Conservation (phyloP, 1,140 invertebrate genomes). For the Solen grandis region DNA sequence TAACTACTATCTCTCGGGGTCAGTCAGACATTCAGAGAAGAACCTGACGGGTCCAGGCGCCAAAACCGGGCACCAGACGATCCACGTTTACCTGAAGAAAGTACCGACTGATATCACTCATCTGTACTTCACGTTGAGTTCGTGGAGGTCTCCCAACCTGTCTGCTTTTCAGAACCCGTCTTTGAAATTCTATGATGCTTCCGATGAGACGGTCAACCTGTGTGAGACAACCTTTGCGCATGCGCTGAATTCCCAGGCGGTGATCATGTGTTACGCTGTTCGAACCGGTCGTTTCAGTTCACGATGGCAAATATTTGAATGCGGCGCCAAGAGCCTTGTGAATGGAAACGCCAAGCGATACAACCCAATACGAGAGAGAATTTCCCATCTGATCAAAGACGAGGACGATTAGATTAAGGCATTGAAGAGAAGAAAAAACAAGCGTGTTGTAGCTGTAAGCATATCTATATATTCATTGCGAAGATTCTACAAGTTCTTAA, state of each 20-base stretch:
- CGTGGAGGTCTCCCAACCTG: slow-evolving; percentile 37
- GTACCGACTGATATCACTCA: slow-evolving; percentile 20
- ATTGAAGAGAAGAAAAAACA: too few species aligned
- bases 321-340: not conserved
- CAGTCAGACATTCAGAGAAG: slow-evolving; percentile 15
- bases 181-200: slow-evolving; percentile 22
- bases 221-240: slow-evolving; percentile 29
- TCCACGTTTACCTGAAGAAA: slow-evolving; percentile 15
- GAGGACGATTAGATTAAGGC: not conserved
- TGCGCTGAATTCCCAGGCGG: slow-evolving; percentile 23
- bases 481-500: too few species aligned
- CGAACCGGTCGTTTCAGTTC: not conserved
- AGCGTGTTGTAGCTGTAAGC: too few species aligned
- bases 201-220: not conserved
- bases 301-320: slow-evolving; percentile 29
- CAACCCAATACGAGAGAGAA: slow-evolving; percentile 32
- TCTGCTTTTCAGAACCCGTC: slow-evolving; percentile 24
- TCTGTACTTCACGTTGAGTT: slow-evolving; percentile 35
- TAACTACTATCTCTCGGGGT: not conserved
- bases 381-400: not conserved
- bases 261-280: slow-evolving; percentile 32
- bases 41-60: slow-evolving; percentile 8
- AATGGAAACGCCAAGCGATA: slow-evolving; percentile 27
- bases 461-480: too few species aligned
- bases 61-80: slow-evolving; percentile 24